Percentiles rank a stretch among this genome's conserved stretches.
Evolutionary conservation across 2,113 vertebrate genomes (phyloP).

Genomic region (Petaurus breviceps): DNA sequence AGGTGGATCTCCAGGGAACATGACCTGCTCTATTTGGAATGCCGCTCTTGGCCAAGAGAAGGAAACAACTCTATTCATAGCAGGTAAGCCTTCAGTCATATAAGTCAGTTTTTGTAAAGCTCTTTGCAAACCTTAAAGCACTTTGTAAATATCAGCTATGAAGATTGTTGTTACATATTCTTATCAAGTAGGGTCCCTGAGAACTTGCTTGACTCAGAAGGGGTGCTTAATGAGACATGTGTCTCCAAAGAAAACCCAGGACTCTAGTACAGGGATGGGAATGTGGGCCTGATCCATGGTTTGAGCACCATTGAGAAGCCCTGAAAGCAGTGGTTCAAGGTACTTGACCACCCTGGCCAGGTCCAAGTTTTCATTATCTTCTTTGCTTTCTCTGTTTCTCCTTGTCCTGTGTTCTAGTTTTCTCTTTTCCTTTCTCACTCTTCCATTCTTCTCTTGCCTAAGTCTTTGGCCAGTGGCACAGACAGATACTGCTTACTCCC

Average conservation of each 20-base stretch:
- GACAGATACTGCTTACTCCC: neutral
- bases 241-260: neutral
- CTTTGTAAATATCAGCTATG: neutral
- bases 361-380: neutral
- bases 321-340: neutral
- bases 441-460: conserved; percentile 9
- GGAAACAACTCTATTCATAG: conserved; percentile 35
- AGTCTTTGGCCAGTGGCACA: neutral
- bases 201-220: neutral
- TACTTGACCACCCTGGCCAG: neutral
- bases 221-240: neutral
- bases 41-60: conserved; percentile 29
- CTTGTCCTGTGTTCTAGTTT: neutral
- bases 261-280: neutral
- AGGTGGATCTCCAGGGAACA: conserved; percentile 47
- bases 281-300: neutral
- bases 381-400: neutral
- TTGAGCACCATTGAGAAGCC: neutral
- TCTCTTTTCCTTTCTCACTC: conserved; percentile 37
- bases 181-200: neutral
- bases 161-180: neutral
- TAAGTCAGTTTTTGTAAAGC: neutral
- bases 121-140: neutral
- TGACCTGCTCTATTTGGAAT: conserved; percentile 58
- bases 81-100: conserved; percentile 29